These are phyloP conservation scores for Oreonectes daqikongensis DNA, from an alignment of 2,797 vertebrate genomes.

Conservation along the genomic window DNA sequence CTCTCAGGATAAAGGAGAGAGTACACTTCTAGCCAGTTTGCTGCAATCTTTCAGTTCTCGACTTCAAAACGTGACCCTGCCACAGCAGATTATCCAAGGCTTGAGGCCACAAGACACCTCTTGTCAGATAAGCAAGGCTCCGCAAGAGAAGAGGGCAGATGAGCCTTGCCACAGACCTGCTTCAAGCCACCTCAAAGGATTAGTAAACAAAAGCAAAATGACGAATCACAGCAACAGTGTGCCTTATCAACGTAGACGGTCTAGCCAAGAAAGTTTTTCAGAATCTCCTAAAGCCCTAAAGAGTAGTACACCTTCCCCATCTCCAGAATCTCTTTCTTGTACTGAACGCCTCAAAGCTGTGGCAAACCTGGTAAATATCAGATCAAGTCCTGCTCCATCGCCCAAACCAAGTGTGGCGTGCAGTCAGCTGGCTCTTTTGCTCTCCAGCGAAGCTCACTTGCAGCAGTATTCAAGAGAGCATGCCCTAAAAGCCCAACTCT, in stretches of 20 bases:
- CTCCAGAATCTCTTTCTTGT: slow-evolving; percentile 88
- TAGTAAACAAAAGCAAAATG: slow-evolving; percentile 90
- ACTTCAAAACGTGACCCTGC: slow-evolving; percentile 96
- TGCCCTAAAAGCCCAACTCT: slow-evolving; percentile 92
- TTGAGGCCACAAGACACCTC: slow-evolving; percentile 81
- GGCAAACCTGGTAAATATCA: slow-evolving; percentile 95
- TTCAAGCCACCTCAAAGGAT: slow-evolving; percentile 90
- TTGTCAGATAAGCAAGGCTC: slow-evolving; percentile 70
- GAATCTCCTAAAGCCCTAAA: slow-evolving; percentile 85
- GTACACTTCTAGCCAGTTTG: slow-evolving; percentile 94
- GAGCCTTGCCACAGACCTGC: slow-evolving; percentile 86
- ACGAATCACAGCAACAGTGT: slow-evolving; percentile 83
- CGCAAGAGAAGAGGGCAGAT: slow-evolving; percentile 82
- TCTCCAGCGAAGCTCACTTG: slow-evolving; percentile 98
- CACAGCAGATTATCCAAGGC: slow-evolving; percentile 89
- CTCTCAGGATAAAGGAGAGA: slow-evolving; percentile 87
- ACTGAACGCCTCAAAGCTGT: slow-evolving; percentile 94
- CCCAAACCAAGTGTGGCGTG: slow-evolving; percentile 97
- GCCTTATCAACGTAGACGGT: slow-evolving; percentile 80
- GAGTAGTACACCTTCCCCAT: slow-evolving; percentile 75
- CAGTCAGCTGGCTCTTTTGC: slow-evolving; percentile 94
- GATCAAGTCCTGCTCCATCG: slow-evolving; percentile 92
- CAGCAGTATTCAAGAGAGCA: slow-evolving; percentile 98
- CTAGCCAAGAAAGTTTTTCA: slow-evolving; percentile 82
- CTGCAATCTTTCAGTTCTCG: slow-evolving; percentile 98